phyloP scores from a whole-genome alignment of 2,113 vertebrate species.

The Dissostichus mawsoni region DNA sequence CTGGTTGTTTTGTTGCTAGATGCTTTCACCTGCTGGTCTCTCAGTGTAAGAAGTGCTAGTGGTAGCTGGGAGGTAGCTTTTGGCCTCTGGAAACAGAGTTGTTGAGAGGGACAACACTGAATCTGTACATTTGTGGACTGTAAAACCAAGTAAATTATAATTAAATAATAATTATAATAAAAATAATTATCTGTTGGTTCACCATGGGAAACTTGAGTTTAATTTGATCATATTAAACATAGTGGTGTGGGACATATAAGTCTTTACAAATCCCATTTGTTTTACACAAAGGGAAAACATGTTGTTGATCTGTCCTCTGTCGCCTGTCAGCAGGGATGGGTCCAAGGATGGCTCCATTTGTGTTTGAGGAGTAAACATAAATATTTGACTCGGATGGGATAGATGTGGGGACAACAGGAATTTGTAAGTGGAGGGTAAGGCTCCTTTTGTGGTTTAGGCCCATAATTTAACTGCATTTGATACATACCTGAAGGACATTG shows the following conservation, averaged over 20 bases:
- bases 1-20: no score
- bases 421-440: conserved; percentile 24
- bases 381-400: neutral
- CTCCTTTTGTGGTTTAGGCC: neutral
- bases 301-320: neutral
- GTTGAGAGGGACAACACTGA: neutral
- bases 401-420: conserved; percentile 20
- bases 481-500: neutral
- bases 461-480: conserved; percentile 12
- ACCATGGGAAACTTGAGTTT: neutral
- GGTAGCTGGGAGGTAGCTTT: neutral
- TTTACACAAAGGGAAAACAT: neutral
- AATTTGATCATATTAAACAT: neutral
- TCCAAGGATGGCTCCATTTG: neutral
- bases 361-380: conserved; percentile 1
- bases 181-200: neutral
- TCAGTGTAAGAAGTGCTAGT: neutral
- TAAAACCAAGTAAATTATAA: neutral
- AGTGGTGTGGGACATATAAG: neutral
- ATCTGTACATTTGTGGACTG: neutral
- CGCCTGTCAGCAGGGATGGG: neutral
- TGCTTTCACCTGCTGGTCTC: no score
- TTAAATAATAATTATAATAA: neutral
- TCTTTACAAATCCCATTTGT: neutral
- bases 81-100: neutral